Evolutionary conservation across 2,888 invertebrate genomes (phyloP).

Genomic region (Nematopogon swammerdamellus): DNA sequence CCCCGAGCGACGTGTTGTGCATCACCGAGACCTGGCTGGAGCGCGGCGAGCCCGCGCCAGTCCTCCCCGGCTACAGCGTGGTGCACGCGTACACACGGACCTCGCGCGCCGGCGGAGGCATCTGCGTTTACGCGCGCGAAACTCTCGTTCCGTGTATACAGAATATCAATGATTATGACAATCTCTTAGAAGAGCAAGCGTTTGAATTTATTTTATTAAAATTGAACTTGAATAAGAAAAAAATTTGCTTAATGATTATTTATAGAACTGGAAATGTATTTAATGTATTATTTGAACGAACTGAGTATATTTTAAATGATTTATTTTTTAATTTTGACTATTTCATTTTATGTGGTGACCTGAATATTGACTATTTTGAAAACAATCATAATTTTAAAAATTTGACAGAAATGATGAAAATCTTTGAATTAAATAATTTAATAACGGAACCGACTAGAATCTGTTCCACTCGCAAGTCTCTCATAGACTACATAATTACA

Average conservation of each 20-base stretch:
- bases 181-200: neutral
- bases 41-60: neutral
- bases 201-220: neutral
- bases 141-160: neutral
- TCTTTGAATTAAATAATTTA: neutral
- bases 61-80: neutral
- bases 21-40: neutral
- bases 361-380: neutral
- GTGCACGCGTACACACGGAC: neutral
- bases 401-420: neutral
- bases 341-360: neutral
- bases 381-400: neutral
- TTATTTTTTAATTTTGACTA: neutral
- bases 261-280: neutral
- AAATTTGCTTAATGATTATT: neutral
- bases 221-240: neutral
- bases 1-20: neutral
- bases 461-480: neutral
- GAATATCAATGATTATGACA: neutral
- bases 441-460: neutral
- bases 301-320: neutral
- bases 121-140: neutral
- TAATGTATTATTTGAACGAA: neutral
- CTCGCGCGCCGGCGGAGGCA: neutral
- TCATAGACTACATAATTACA: neutral